phyloP scores from a whole-genome alignment of 2,888 invertebrate species.

The Sarcophaga rosellei region DNA sequence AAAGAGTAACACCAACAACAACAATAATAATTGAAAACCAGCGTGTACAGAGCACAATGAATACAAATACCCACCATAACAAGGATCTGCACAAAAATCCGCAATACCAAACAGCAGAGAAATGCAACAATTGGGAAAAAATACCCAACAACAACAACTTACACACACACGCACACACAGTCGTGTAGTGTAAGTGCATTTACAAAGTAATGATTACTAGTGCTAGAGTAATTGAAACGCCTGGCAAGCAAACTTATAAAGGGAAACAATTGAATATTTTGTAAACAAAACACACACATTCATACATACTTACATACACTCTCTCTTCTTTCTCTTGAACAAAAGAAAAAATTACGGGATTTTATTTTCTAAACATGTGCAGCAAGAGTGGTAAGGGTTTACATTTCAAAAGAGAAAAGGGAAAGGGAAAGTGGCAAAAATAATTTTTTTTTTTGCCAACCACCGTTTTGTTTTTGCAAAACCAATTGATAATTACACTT shows the following conservation, averaged over 20 bases:
- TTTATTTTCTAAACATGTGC: not conserved
- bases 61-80: not conserved
- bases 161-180: not conserved
- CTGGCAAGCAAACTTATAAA: constrained; percentile 15
- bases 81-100: not conserved
- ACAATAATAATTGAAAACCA: not conserved
- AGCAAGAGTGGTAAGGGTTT: not conserved
- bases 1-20: not conserved
- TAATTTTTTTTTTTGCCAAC: not conserved
- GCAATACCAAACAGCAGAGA: not conserved
- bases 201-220: not conserved
- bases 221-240: constrained; percentile 48
- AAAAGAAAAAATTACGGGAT: not conserved
- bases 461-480: constrained; percentile 37
- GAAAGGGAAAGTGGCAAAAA: not conserved
- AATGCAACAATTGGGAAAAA: not conserved
- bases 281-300: not conserved
- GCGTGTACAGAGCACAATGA: not conserved
- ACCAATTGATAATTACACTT: constrained; percentile 62
- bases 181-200: not conserved
- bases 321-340: not conserved
- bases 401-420: not conserved
- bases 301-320: not conserved
- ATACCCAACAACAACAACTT: not conserved
- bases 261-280: not conserved